These are phyloP conservation scores for Nomada lathburiana DNA, from an alignment of 2,888 invertebrate species.

Conservation along the genomic window DNA sequence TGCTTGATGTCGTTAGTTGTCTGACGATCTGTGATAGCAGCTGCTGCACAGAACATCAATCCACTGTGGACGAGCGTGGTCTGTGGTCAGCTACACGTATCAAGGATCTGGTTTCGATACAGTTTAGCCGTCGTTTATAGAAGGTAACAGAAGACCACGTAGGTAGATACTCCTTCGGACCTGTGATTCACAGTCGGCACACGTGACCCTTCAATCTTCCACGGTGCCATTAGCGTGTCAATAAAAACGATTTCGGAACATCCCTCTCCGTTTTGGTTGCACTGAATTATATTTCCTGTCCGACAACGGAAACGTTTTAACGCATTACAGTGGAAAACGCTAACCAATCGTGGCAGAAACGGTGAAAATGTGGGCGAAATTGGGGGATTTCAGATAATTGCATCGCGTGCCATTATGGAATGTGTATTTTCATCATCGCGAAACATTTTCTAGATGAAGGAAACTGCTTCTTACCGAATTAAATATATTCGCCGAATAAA, in stretches of 20 bases:
- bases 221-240: constrained; percentile 12
- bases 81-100: constrained; percentile 42
- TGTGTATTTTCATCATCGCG: constrained; percentile 42
- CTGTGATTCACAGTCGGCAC: constrained; percentile 41
- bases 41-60: constrained; percentile 38
- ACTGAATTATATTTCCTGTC: constrained; percentile 26
- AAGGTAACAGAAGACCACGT: constrained; percentile 40
- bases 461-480: too few relatives aligned
- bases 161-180: constrained; percentile 32
- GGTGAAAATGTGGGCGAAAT: constrained; percentile 29
- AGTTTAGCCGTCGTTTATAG: constrained; percentile 38
- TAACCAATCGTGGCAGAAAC: constrained; percentile 23
- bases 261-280: constrained; percentile 23
- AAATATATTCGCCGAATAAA: too few relatives aligned
- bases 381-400: constrained; percentile 29
- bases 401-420: constrained; percentile 35
- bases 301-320: constrained; percentile 28
- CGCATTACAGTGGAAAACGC: constrained; percentile 17
- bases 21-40: constrained; percentile 7
- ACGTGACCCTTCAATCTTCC: constrained; percentile 26
- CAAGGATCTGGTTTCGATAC: constrained; percentile 22
- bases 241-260: constrained; percentile 15
- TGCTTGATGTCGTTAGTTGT: not conserved
- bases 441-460: constrained; percentile 3
- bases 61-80: constrained; percentile 40